Percentiles rank a stretch among this genome's conserved stretches.
These are phyloP conservation scores for Oryzias javanicus DNA, from an alignment of 2,113 vertebrate species.

Conservation along the genomic window DNA sequence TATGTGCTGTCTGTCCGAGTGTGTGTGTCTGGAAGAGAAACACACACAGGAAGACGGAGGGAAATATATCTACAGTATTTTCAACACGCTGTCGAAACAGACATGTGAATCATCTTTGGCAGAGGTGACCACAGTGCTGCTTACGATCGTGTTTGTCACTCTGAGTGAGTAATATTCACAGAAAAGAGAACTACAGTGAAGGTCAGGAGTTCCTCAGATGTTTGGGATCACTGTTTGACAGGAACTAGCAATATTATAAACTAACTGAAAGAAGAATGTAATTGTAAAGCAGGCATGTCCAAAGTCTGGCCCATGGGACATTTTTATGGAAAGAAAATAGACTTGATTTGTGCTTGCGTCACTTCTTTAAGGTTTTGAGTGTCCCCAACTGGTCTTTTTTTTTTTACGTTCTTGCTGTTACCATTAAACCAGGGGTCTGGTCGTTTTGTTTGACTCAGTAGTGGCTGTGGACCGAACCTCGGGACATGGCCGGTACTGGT, in stretches of 20 bases:
- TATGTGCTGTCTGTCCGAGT: constrained; percentile 71
- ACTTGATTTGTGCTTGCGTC: too few species aligned
- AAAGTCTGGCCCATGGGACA: too few species aligned
- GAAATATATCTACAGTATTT: constrained; percentile 39
- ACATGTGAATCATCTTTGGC: constrained; percentile 64
- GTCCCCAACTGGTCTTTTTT: too few species aligned
- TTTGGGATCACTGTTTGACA: background rate
- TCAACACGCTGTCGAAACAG: constrained; percentile 57
- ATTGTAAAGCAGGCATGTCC: too few species aligned
- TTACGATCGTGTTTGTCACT: constrained; percentile 6
- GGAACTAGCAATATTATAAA: background rate
- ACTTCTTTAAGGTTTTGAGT: too few species aligned
- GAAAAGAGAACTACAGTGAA: background rate
- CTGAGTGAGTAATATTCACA: background rate
- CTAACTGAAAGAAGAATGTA: too few species aligned
- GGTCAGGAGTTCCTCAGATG: background rate
- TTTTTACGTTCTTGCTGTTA: too few species aligned
- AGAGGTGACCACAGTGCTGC: constrained; percentile 27
- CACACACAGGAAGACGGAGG: constrained; percentile 28
- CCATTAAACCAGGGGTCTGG: too few species aligned
- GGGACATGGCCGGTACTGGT: too few species aligned
- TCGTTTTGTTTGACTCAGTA: too few species aligned
- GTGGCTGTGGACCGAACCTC: too few species aligned
- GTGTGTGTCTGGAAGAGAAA: constrained; percentile 27
- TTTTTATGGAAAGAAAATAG: too few species aligned